Base-by-base conservation (phyloP, 2,113 vertebrate genomes). In the Neogobius melanostomus region DNA sequence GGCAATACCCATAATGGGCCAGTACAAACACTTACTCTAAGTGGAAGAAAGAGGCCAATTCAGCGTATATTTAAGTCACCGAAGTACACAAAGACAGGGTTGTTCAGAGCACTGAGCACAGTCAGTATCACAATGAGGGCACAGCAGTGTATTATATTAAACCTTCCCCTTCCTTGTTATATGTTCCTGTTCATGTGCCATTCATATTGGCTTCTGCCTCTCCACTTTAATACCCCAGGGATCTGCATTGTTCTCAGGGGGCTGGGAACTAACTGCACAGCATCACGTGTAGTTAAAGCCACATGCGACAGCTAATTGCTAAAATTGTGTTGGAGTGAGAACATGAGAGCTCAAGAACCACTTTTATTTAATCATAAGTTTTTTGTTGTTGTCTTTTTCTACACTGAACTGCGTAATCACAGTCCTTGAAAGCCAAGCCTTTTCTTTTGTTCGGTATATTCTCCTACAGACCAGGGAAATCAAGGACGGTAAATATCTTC, bases 241-340 rank as follows among this genome's bases (percentile, higher is more conserved):
- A 84, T 73, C 63, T 70, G 71, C 50, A 64, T 76, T n/a, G 36
- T 75, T 84, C 79, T 74, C 64, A 48, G 85, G 76, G 78, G 54
- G 79, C 71, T 47, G 65, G 48, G 80, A 83, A 80, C 73, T 83
- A 76, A 71, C 57, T 77, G 74, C 74, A 36, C 28, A 83, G 70
- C 65, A 75, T 15, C 36, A 36, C 53, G 82, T 85, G 83, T 76
- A 69, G 78, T 85, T 71, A 78, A 77, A 42, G 81, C 83, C 5
- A 85, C 83, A 79, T 79, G 82, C 78, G 54, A 57, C 77, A 4
- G 21, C 75, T 87, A 83, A 89, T 85, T 75, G 88, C 76, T 65
- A 75, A 81, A 77, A 76, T 72, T 28, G 56, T 17, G 47, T 14
- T 52, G 52, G 21, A 54, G 61, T 56, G 42, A 44, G 59, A 0